Conservation (phyloP, 2,888 invertebrate species). For the Hofmannophila pseudospretella region DNA sequence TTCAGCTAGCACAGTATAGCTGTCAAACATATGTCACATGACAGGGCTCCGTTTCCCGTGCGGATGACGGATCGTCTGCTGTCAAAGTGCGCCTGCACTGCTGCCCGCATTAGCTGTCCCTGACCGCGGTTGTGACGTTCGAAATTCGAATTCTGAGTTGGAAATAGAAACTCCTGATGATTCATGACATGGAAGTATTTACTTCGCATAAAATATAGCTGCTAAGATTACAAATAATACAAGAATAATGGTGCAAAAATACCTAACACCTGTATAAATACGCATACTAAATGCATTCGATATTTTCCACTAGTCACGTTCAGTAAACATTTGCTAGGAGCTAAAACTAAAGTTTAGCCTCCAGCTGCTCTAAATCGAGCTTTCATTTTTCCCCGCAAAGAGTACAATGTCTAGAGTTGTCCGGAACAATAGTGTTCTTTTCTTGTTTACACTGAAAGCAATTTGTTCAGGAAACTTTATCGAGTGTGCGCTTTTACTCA, state of each 20-base stretch:
- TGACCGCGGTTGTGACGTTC: slow-evolving; percentile 1
- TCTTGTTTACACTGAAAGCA: slow-evolving; percentile 2
- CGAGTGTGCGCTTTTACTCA: neutral
- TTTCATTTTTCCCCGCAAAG: neutral
- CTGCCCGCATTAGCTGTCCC: neutral
- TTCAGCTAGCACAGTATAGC: slow-evolving; percentile 11
- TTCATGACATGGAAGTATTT: too few species aligned
- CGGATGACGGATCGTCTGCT: slow-evolving; percentile 6
- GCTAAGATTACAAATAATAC: too few species aligned
- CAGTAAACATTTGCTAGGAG: neutral
- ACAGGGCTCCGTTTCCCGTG: slow-evolving; percentile 4
- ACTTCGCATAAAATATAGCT: too few species aligned
- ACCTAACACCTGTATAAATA: too few species aligned
- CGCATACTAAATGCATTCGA: slow-evolving; percentile 2
- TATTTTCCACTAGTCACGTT: neutral
- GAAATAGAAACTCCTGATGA: slow-evolving; percentile 1
- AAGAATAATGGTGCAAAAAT: too few species aligned
- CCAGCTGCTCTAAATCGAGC: neutral
- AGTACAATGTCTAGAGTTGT: neutral
- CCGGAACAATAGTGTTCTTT: neutral
- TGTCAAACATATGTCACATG: slow-evolving; percentile 22
- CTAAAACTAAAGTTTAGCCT: neutral
- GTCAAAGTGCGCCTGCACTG: neutral
- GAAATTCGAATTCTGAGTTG: neutral
- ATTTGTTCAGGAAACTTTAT: neutral